A percentile compares a stretch with the other conserved stretches of the same genome.
These are phyloP conservation scores for Troilus luridus DNA, from an alignment of 2,888 invertebrate genomes.

Conservation along the genomic window DNA sequence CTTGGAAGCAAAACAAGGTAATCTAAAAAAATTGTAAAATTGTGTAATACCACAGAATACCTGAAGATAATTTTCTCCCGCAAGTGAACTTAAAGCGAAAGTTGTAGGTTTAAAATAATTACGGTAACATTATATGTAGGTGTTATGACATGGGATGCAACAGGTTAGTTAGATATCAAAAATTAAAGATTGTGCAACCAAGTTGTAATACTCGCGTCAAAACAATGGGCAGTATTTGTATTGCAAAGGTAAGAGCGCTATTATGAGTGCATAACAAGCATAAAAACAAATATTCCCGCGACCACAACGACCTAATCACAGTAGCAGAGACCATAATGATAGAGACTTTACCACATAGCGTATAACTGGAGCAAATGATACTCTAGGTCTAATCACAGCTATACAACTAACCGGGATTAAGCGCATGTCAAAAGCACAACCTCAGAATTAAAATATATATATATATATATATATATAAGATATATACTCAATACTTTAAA, in stretches of 20 bases:
- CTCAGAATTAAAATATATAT: neutral
- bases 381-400: neutral
- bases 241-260: neutral
- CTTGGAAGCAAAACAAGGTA: too few relatives aligned
- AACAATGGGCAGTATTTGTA: neutral
- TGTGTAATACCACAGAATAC: too few relatives aligned
- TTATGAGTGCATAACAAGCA: neutral
- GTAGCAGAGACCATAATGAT: neutral
- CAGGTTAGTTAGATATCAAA: too few relatives aligned
- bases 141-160: too few relatives aligned
- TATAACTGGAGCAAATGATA: neutral
- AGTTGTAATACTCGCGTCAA: neutral
- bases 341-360: neutral
- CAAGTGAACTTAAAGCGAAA: too few relatives aligned
- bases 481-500: too few relatives aligned
- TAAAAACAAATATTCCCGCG: neutral
- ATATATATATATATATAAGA: too few relatives aligned
- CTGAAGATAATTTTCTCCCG: too few relatives aligned
- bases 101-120: too few relatives aligned
- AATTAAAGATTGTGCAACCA: neutral
- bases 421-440: neutral
- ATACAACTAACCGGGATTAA: neutral
- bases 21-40: too few relatives aligned
- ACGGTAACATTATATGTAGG: too few relatives aligned
- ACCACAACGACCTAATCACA: neutral